phyloP scores from a whole-genome alignment of 2,888 invertebrate species.

The Sinhomidia bicolor region DNA sequence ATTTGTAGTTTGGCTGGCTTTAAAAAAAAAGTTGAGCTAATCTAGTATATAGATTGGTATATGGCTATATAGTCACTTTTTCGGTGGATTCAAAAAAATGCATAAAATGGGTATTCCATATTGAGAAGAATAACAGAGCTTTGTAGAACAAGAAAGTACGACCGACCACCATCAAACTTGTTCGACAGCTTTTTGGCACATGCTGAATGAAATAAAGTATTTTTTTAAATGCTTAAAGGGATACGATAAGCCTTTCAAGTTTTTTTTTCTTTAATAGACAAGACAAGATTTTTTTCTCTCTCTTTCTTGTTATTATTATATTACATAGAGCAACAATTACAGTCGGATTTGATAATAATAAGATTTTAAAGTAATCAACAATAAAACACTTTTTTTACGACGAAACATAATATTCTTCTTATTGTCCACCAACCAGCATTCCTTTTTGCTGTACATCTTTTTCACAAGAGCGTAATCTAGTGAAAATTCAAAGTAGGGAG shows the following conservation, averaged over 20 bases:
- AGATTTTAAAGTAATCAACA: conserved; percentile 42
- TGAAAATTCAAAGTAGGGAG: neutral
- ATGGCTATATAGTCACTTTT: no score
- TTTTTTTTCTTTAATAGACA: neutral
- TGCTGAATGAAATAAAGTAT: conserved; percentile 46
- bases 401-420: conserved; percentile 1
- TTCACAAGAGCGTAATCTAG: no score
- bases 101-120: no score
- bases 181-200: conserved; percentile 74
- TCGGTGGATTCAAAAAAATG: no score
- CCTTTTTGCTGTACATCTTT: neutral
- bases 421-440: neutral
- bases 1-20: conserved; percentile 30
- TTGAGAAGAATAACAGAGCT: neutral
- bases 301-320: no score
- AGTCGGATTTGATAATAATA: conserved; percentile 39
- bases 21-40: no score
- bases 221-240: neutral
- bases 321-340: neutral
- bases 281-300: neutral
- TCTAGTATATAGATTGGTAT: no score
- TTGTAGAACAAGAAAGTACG: neutral
- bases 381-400: conserved; percentile 31
- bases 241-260: conserved; percentile 1
- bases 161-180: conserved; percentile 58